phyloP scores from a whole-genome alignment of 2,797 vertebrate genomes.

The Amblyopsis hoosieri region DNA sequence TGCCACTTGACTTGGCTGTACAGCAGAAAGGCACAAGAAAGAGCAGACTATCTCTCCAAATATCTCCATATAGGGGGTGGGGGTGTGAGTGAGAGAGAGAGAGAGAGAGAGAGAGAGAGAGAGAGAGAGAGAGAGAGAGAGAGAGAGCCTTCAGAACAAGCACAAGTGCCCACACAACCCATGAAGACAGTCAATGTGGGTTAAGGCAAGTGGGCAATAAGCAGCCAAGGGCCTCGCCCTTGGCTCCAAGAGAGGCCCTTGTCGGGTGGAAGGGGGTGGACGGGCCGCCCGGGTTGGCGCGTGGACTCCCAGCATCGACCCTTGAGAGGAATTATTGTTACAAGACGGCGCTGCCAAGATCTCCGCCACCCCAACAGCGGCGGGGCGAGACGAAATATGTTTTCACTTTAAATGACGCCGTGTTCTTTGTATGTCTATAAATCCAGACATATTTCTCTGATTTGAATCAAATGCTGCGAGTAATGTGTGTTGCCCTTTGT shows the following conservation, averaged over 20 bases:
- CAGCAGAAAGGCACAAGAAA: conserved; percentile 56
- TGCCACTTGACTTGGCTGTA: conserved; percentile 76
- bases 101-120: conserved; percentile 20
- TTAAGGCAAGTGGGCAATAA: conserved; percentile 53
- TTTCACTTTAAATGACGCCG: conserved; percentile 70
- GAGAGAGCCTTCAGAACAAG: conserved; percentile 44
- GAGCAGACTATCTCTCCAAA: conserved; percentile 63
- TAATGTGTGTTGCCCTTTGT: background rate
- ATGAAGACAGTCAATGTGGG: conserved; percentile 61
- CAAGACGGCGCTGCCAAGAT: conserved; percentile 60
- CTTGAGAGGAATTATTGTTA: conserved; percentile 62
- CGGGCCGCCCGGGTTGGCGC: conserved; percentile 48
- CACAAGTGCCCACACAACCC: conserved; percentile 59
- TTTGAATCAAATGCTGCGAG: too few species aligned
- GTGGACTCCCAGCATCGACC: conserved; percentile 57
- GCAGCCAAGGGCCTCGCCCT: conserved; percentile 63
- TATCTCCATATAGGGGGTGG: conserved; percentile 72
- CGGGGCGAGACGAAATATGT: conserved; percentile 62
- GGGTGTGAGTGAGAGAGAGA: background rate
- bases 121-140: background rate
- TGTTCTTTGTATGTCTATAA: conserved; percentile 27
- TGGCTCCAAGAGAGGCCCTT: conserved; percentile 47
- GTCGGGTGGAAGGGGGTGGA: conserved; percentile 51
- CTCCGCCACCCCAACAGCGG: conserved; percentile 61
- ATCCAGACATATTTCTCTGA: too few species aligned